These are phyloP conservation scores for Neopipo cinnamomea DNA, from an alignment of 2,113 vertebrate genomes.

Conservation along the genomic window DNA sequence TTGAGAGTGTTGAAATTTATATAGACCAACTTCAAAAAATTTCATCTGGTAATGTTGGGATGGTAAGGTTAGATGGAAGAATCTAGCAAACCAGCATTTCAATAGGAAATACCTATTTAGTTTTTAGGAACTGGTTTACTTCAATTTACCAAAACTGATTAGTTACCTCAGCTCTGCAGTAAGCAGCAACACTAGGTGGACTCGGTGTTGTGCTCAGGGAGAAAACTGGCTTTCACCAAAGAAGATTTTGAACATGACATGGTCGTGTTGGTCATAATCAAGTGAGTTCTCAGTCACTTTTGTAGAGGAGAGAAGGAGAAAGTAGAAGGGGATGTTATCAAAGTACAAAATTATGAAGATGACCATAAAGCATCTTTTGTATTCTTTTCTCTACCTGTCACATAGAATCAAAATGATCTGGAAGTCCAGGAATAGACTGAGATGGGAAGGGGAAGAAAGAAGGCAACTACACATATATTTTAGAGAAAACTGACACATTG, in stretches of 20 bases:
- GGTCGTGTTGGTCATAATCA: background rate
- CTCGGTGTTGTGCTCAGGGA: background rate
- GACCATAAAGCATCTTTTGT: background rate
- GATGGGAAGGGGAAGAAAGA: background rate
- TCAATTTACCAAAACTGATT: background rate
- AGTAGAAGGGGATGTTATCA: background rate
- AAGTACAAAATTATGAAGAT: background rate
- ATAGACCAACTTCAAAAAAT: background rate
- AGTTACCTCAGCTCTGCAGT: background rate
- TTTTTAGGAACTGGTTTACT: background rate
- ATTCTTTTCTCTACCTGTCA: background rate
- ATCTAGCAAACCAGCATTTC: background rate
- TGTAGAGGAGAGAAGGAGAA: background rate
- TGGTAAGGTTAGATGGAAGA: background rate
- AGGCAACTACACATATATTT: accelerated
- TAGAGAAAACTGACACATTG: background rate
- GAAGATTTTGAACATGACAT: background rate
- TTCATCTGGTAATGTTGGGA: background rate
- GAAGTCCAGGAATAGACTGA: background rate
- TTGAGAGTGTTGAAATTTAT: background rate
- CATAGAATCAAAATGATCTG: background rate
- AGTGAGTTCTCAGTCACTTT: background rate
- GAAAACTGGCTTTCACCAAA: background rate
- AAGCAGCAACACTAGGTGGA: background rate
- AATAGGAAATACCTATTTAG: background rate